Conservation (phyloP, 2,113 vertebrate species). For the Australoheros scitulus region DNA sequence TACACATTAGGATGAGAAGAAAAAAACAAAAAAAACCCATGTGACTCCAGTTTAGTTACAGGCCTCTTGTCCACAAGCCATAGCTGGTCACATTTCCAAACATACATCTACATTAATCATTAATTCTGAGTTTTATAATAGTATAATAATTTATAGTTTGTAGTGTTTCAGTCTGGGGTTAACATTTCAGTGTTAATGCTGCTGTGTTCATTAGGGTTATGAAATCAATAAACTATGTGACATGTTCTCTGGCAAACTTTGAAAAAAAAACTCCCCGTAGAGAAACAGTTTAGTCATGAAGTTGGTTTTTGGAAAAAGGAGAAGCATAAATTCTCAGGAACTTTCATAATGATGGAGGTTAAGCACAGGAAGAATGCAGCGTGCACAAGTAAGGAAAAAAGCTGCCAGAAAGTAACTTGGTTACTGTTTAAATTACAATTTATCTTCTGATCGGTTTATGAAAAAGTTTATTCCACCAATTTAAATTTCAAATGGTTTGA, state of each 20-base stretch:
- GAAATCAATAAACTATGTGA: background rate
- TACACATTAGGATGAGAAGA: background rate
- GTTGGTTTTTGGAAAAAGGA: fast-evolving
- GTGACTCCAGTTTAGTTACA: background rate
- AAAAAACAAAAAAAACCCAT: background rate
- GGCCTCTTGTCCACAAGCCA: background rate
- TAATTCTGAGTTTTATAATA: background rate
- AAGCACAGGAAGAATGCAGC: background rate
- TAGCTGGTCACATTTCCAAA: background rate
- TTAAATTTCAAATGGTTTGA: background rate
- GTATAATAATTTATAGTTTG: background rate
- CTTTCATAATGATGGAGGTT: no score
- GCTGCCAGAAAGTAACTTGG: no score
- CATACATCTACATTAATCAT: background rate
- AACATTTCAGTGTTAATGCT: no score
- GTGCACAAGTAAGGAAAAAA: no score
- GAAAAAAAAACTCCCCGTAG: background rate
- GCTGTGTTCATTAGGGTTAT: background rate
- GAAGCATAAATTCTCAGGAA: background rate
- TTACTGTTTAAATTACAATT: no score
- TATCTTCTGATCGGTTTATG: no score
- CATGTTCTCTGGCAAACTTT: background rate
- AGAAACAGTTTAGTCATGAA: background rate
- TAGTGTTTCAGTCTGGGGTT: no score
- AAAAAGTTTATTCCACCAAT: no score